These are phyloP conservation scores for Callopanchax toddi DNA, from an alignment of 2,113 vertebrate genomes.

Conservation along the genomic window DNA sequence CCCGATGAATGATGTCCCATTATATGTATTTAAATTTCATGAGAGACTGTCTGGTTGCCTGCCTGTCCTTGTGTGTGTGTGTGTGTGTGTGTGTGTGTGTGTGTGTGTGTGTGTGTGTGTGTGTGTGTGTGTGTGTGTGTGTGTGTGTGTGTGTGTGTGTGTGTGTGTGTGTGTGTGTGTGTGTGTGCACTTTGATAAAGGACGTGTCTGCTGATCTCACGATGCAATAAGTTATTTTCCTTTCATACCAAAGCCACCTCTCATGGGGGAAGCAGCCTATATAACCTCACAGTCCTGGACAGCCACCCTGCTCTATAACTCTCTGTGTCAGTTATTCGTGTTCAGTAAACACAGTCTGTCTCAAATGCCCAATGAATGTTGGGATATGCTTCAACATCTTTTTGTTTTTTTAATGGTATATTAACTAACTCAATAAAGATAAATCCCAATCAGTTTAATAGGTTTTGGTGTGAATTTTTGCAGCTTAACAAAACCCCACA, in stretches of 20 bases:
- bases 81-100: conserved; percentile 16
- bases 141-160: conserved; percentile 18
- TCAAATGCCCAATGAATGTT: neutral
- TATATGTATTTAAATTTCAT: conserved; percentile 52
- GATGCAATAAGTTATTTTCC: conserved; percentile 63
- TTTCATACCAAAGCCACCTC: conserved; percentile 33
- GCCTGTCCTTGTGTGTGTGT: conserved; percentile 6
- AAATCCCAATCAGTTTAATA: neutral
- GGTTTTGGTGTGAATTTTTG: conserved; percentile 42
- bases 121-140: conserved; percentile 5
- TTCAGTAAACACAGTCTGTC: conserved; percentile 2
- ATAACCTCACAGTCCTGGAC: conserved; percentile 46
- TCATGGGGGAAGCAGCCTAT: conserved; percentile 39
- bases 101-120: conserved; percentile 1
- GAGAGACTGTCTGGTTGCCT: conserved; percentile 39
- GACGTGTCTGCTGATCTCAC: conserved; percentile 59
- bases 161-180: conserved; percentile 1
- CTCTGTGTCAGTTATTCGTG: conserved; percentile 17
- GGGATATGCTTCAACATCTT: neutral
- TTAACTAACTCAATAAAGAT: conserved; percentile 56
- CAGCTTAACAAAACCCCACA: neutral
- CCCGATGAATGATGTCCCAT: conserved; percentile 30
- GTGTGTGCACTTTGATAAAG: conserved; percentile 38
- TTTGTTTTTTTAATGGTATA: neutral
- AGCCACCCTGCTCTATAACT: conserved; percentile 1